phyloP scores from a whole-genome alignment of 2,797 vertebrate species.

The Thripadectes ignobilis region DNA sequence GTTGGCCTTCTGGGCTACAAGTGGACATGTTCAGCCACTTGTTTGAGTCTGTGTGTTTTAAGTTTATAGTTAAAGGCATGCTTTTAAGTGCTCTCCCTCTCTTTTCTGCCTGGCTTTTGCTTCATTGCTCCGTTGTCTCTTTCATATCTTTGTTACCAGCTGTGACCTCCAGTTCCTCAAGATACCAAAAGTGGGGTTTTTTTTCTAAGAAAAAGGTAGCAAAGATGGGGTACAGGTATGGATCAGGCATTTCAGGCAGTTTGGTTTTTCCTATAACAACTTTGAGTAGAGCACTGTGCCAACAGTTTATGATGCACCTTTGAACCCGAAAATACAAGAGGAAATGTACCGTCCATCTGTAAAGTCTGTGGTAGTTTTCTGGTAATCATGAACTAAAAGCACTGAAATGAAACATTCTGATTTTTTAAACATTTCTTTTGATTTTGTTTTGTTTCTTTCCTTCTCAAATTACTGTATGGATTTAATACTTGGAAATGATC shows the following conservation, averaged over 20 bases:
- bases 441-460: background rate
- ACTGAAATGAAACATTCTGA: background rate
- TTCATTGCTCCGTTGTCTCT: background rate
- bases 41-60: background rate
- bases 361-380: background rate
- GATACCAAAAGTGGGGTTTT: background rate
- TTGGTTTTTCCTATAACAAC: background rate
- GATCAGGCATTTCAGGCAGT: background rate
- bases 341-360: background rate
- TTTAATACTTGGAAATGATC: background rate
- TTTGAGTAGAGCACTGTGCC: background rate
- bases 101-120: background rate
- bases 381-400: background rate
- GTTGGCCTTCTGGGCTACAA: background rate
- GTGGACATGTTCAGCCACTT: background rate
- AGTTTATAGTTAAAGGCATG: background rate
- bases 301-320: background rate
- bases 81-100: background rate
- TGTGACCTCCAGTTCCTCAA: background rate
- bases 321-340: background rate
- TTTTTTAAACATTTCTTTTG: background rate
- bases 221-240: accelerated
- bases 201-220: background rate
- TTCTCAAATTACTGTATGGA: background rate
- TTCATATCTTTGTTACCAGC: background rate